Evolutionary conservation across 2,113 vertebrate genomes (phyloP).

Genomic region (Terrapene triunguis): DNA sequence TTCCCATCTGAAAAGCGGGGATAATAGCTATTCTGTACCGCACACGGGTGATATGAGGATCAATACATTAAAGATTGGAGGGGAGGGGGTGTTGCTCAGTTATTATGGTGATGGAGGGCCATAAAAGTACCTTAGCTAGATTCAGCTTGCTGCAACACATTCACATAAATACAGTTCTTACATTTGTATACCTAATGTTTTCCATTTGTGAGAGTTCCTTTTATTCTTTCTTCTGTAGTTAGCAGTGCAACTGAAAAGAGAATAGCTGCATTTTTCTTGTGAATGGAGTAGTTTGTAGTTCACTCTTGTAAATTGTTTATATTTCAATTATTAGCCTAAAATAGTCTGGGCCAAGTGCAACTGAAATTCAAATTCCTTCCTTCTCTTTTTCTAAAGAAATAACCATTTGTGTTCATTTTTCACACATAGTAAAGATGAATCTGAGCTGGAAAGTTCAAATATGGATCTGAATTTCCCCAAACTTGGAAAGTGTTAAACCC

Average conservation of each 20-base stretch:
- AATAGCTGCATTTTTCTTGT: conserved; percentile 51
- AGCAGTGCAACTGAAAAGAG: conserved; percentile 26
- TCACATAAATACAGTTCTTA: neutral
- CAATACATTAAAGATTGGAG: neutral
- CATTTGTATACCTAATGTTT: neutral
- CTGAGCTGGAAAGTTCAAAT: neutral
- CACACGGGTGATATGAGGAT: neutral
- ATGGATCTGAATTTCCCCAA: neutral
- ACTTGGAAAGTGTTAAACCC: neutral
- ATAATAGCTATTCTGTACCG: neutral
- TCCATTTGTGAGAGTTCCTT: conserved; percentile 4
- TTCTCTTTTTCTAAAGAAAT: neutral
- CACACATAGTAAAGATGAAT: neutral
- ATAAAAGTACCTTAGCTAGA: neutral
- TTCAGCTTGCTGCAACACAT: conserved; percentile 6
- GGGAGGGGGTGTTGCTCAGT: neutral
- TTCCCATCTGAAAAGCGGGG: neutral
- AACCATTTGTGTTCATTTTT: neutral
- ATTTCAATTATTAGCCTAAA: neutral
- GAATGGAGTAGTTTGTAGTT: conserved; percentile 19
- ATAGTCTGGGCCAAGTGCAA: neutral
- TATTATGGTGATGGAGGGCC: neutral
- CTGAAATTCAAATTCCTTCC: neutral
- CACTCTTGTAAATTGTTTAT: conserved; percentile 28
- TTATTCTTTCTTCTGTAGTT: neutral